A percentile compares a stretch with the other conserved stretches of the same genome.
These are phyloP conservation scores for Galaxias olidus DNA, from an alignment of 2,797 vertebrate species.

Conservation along the genomic window DNA sequence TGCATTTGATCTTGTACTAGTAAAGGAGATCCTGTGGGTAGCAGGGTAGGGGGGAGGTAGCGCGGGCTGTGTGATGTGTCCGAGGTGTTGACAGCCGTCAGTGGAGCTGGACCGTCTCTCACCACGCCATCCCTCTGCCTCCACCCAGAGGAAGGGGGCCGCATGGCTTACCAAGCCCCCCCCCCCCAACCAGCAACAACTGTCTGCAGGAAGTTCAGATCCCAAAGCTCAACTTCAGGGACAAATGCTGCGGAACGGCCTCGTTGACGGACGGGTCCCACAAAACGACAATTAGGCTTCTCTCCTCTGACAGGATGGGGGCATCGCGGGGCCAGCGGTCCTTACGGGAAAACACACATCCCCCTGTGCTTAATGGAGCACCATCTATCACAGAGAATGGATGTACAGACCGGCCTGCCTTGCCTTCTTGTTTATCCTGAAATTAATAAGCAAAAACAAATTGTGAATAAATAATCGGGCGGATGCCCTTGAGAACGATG, in stretches of 20 bases:
- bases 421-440: slow-evolving; percentile 24
- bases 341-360: slow-evolving; percentile 24
- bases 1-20: slow-evolving; percentile 37
- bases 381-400: slow-evolving; percentile 26
- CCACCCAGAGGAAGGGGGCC: slow-evolving; percentile 32
- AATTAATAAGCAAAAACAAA: slow-evolving; percentile 31
- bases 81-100: slow-evolving; percentile 62
- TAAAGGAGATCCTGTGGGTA: slow-evolving; percentile 43
- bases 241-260: slow-evolving; percentile 45
- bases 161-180: too few species aligned
- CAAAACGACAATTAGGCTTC: slow-evolving; percentile 16
- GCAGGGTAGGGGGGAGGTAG: slow-evolving; percentile 35
- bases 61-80: slow-evolving; percentile 47
- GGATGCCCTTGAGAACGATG: slow-evolving; percentile 17
- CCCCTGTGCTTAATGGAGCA: slow-evolving; percentile 29
- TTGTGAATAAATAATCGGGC: slow-evolving; percentile 19
- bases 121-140: slow-evolving; percentile 41
- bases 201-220: slow-evolving; percentile 34
- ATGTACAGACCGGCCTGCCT: slow-evolving; percentile 23
- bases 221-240: slow-evolving; percentile 31
- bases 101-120: slow-evolving; percentile 52
- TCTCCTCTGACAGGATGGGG: slow-evolving; percentile 13
- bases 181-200: too few species aligned
- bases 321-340: slow-evolving; percentile 1
- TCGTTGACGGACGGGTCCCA: slow-evolving; percentile 33